Percentiles rank a stretch among this genome's conserved stretches.
phyloP scores from a whole-genome alignment of 64 coral and sea anemone species.

The Pachyseris speciosa region DNA sequence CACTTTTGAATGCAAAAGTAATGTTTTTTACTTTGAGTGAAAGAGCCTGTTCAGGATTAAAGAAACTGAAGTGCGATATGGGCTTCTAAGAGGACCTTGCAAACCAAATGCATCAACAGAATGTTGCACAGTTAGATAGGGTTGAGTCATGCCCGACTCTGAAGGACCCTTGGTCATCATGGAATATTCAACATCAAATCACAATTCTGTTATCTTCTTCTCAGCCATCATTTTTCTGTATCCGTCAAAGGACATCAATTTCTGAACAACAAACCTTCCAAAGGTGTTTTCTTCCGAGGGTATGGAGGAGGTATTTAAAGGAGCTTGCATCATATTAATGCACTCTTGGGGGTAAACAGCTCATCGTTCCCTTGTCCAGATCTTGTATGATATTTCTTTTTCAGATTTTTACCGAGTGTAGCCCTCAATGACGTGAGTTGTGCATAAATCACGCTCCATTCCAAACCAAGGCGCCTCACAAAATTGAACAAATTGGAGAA shows the following conservation, averaged over 20 bases:
- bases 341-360: neutral
- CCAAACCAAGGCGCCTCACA: too few relatives aligned
- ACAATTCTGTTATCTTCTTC: neutral
- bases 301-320: neutral
- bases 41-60: too few relatives aligned
- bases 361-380: neutral
- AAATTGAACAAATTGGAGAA: too few relatives aligned
- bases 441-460: too few relatives aligned
- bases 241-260: neutral
- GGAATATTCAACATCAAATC: slow-evolving; percentile 1
- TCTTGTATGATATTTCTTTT: too few relatives aligned
- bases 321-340: neutral
- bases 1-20: too few relatives aligned
- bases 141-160: neutral
- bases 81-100: too few relatives aligned
- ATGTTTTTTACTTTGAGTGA: too few relatives aligned
- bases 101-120: neutral
- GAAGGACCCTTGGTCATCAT: neutral
- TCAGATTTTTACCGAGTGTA: too few relatives aligned
- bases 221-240: neutral
- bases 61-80: too few relatives aligned
- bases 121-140: neutral
- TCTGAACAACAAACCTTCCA: neutral
- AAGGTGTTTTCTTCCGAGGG: neutral
- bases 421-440: too few relatives aligned